Evolutionary conservation across 2,888 invertebrate genomes (phyloP).

Genomic region (Liodrosophila aerea): DNA sequence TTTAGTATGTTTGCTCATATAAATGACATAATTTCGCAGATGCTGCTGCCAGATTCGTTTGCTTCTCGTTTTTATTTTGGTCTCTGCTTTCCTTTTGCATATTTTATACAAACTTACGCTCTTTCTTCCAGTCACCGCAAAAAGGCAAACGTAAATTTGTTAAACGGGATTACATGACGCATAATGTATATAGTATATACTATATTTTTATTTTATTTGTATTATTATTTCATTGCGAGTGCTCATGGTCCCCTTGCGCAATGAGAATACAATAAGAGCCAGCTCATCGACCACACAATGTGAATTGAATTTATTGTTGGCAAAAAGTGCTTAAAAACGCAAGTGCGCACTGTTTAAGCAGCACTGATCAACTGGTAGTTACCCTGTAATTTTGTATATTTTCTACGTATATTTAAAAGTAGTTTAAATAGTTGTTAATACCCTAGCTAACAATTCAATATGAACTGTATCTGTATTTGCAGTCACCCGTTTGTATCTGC

Average conservation of each 20-base stretch:
- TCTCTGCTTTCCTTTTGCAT: conserved; percentile 51
- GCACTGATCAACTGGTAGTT: background rate
- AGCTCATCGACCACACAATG: conserved; percentile 2
- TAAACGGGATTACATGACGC: conserved; percentile 66
- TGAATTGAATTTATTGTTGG: conserved; percentile 22
- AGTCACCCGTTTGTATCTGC: no score
- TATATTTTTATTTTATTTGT: conserved; percentile 8
- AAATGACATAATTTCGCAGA: conserved; percentile 77
- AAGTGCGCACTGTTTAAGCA: background rate
- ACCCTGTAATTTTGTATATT: background rate
- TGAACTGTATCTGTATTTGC: no score
- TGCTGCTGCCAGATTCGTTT: conserved; percentile 56
- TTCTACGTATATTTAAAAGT: no score
- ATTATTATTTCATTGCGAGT: conserved; percentile 52
- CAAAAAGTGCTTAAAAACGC: conserved; percentile 1
- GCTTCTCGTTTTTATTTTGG: no score
- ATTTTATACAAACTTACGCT: conserved; percentile 61
- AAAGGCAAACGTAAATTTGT: conserved; percentile 65
- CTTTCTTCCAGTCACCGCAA: conserved; percentile 54
- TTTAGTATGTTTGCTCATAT: conserved; percentile 73
- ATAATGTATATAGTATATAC: conserved; percentile 51
- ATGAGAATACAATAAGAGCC: conserved; percentile 2
- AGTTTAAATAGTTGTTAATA: no score
- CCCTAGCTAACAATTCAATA: no score
- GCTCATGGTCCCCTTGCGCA: conserved; percentile 42